phyloP scores from a whole-genome alignment of 2,888 invertebrate genomes.

The Parasteatoda lunata region DNA sequence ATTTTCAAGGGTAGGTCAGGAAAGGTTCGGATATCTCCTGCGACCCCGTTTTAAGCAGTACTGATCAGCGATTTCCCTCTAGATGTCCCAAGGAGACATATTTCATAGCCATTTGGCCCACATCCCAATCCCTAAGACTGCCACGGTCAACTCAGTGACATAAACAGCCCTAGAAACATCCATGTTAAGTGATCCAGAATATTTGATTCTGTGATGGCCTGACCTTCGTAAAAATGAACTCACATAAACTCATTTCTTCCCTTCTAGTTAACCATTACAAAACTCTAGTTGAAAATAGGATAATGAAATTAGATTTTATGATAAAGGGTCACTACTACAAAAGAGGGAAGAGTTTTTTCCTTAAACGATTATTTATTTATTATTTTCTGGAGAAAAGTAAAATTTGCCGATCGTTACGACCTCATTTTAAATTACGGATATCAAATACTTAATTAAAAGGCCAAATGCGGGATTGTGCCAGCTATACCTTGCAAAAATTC shows the following conservation, averaged over 20 bases:
- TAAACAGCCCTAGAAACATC: constrained; percentile 19
- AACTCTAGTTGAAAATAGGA: neutral
- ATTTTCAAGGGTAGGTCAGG: neutral
- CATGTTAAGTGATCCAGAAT: neutral
- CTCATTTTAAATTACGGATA: too few relatives aligned
- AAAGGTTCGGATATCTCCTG: neutral
- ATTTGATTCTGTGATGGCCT: neutral
- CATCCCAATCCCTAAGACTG: constrained; percentile 25
- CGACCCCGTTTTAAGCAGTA: constrained; percentile 25
- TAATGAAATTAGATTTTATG: neutral
- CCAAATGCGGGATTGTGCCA: too few relatives aligned
- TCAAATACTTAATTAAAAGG: too few relatives aligned
- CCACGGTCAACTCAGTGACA: constrained; percentile 6
- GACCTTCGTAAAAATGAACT: constrained; percentile 6
- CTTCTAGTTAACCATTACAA: neutral
- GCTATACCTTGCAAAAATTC: too few relatives aligned
- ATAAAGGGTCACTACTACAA: neutral
- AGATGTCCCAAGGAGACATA: constrained; percentile 32
- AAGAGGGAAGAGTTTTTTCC: too few relatives aligned
- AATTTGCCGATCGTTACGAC: too few relatives aligned
- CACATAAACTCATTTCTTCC: too few relatives aligned
- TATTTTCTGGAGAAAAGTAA: too few relatives aligned
- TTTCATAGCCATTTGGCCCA: constrained; percentile 31
- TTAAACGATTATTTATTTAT: too few relatives aligned
- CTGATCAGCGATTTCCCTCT: constrained; percentile 20